Evolutionary conservation across 2,888 invertebrate species (phyloP), one percentile per base, ranked within the genome.

Genomic region (Caenorhabditis sulstoni): DNA sequence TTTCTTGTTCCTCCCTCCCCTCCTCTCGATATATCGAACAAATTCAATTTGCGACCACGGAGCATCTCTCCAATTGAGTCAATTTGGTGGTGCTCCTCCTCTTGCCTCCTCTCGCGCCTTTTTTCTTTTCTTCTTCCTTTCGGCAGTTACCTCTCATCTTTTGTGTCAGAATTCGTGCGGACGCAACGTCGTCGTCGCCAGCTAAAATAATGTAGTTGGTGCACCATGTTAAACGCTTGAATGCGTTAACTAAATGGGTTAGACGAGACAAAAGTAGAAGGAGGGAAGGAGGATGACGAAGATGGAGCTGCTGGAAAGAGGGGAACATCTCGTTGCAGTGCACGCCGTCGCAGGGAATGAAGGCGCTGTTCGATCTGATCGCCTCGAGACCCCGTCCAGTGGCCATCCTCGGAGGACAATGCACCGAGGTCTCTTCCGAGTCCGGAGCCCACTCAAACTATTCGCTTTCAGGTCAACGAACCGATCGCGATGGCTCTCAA

Each of bases 401-500:
- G 12, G 89, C 89, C 1, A 80, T 89, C 35, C 88, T 89, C 53
- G 89, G 89, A 23, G 88, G 88, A 61, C 79, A 88, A 39, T 89
- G 89, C 75, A 89, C 88, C 50, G 85, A 86, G 66, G 82, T 82
- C 12, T 16, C 41, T 20, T 16, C 12, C 23, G 14, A 23, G 1
- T 5, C 3, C n/a, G n/a, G n/a, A n/a, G n/a, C 1, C 22, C 22
- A 3, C 20, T 3, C 14, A 1, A 14, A 49, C 9, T 22, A 4
- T 12, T 12, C n/a, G n/a, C 9, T 75, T 79, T 37, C 71, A 85
- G 85, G 89, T 89, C 23, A 89, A 89, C 65, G 89, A 89, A 66
- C 89, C 89, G 23, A 85, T 90, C 11, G 89, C 89, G 18, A 89
- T 89, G 89, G 88, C 89, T 2, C 74, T 88, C 12, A 96, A 96